Conservation (phyloP, 2,888 invertebrate species). For the Drosophila flavopinicola region DNA sequence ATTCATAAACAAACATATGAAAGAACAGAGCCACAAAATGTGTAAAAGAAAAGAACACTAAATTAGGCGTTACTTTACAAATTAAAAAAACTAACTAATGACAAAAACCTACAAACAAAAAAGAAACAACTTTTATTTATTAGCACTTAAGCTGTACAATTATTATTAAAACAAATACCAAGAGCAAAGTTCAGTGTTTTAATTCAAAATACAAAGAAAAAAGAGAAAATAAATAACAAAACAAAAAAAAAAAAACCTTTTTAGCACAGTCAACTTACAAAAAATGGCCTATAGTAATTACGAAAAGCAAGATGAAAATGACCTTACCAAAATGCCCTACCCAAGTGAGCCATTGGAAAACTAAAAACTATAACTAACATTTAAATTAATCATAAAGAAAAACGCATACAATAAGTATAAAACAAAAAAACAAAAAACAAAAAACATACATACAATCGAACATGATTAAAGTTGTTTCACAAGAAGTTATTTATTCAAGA, state of each 20-base stretch:
- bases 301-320: constrained; percentile 68
- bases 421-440: too few relatives aligned
- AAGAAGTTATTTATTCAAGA: constrained; percentile 35
- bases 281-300: constrained; percentile 49
- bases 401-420: constrained; percentile 8
- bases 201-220: constrained; percentile 34
- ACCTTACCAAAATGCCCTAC: constrained; percentile 63
- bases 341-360: constrained; percentile 33
- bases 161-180: too few relatives aligned
- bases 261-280: constrained; percentile 5
- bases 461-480: constrained; percentile 8
- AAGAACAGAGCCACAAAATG: constrained; percentile 41
- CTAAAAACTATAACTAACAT: constrained; percentile 12
- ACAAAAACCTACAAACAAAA: constrained; percentile 26
- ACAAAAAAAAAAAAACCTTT: constrained; percentile 9
- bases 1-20: constrained; percentile 34
- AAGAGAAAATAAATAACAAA: constrained; percentile 5
- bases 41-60: constrained; percentile 29
- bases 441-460: constrained; percentile 9
- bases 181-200: too few relatives aligned
- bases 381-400: neutral
- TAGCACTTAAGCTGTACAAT: constrained; percentile 47
- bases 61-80: constrained; percentile 33
- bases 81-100: constrained; percentile 22
- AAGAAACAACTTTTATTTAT: constrained; percentile 52